Percentiles rank a stretch among this genome's conserved stretches.
Conservation (phyloP, 1,140 invertebrate species). For the Drosophila lacteicornis region DNA sequence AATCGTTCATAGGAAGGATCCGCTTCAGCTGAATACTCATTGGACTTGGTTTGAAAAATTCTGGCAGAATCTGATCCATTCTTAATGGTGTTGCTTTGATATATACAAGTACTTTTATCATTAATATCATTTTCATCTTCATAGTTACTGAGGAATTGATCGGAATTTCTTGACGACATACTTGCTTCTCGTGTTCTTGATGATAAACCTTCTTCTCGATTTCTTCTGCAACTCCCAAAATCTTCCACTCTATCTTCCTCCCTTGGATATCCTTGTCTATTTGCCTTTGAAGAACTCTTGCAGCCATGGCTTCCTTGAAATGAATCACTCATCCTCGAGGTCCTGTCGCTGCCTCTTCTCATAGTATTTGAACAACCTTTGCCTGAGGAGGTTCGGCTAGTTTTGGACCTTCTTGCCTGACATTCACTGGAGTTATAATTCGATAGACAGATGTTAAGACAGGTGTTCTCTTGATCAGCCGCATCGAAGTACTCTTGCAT, state of each 20-base stretch:
- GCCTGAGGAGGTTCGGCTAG: too few species aligned
- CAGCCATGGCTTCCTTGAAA: neutral
- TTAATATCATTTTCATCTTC: neutral
- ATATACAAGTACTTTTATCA: neutral
- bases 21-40: neutral
- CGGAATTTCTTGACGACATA: neutral
- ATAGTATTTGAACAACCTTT: neutral
- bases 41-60: neutral
- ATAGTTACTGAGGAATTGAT: too few species aligned
- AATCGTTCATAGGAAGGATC: neutral
- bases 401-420: neutral
- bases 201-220: too few species aligned
- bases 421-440: neutral
- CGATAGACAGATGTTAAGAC: neutral
- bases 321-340: neutral
- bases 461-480: too few species aligned
- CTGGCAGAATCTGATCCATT: neutral
- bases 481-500: neutral
- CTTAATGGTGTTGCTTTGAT: neutral
- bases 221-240: neutral
- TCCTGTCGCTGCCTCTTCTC: neutral
- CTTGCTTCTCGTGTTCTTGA: neutral
- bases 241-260: neutral
- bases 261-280: neutral
- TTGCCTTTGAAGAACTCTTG: neutral